Conservation (phyloP, 2,888 invertebrate species). For the Neoaliturus tenellus region DNA sequence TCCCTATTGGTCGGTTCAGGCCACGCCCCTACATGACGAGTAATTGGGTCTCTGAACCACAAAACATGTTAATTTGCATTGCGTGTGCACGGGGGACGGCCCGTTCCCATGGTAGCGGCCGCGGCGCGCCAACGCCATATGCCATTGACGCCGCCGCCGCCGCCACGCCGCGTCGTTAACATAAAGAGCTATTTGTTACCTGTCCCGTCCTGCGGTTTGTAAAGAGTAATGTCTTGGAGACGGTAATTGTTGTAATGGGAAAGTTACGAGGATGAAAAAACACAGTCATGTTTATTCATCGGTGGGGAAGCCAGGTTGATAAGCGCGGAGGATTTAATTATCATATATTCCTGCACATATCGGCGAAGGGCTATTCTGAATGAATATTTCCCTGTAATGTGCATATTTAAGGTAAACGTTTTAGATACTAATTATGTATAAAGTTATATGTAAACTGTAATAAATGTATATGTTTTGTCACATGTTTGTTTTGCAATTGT, state of each 20-base stretch:
- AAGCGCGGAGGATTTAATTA: background rate
- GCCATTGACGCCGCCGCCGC: background rate
- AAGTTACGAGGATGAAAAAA: slow-evolving; percentile 24
- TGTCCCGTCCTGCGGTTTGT: slow-evolving; percentile 5
- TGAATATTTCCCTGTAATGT: too few relatives aligned
- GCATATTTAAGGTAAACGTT: too few relatives aligned
- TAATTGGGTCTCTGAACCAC: slow-evolving; percentile 54
- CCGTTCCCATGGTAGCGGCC: background rate
- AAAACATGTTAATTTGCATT: slow-evolving; percentile 50
- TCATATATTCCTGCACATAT: background rate
- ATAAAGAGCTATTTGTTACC: slow-evolving; percentile 35
- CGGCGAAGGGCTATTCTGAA: too few relatives aligned
- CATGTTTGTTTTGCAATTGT: too few relatives aligned
- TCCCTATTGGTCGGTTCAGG: slow-evolving; percentile 26
- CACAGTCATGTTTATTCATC: slow-evolving; percentile 5
- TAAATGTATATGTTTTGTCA: too few relatives aligned
- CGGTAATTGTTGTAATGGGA: slow-evolving; percentile 33
- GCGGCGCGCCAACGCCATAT: background rate
- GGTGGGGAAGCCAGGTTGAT: background rate
- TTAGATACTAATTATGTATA: too few relatives aligned
- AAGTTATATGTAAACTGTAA: too few relatives aligned
- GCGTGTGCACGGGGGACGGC: background rate
- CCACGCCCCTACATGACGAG: slow-evolving; percentile 53
- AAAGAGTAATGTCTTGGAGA: background rate
- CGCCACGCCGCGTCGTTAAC: slow-evolving; percentile 17